Evolutionary conservation across 1,140 invertebrate species (phyloP).

Genomic region (Portunus trituberculatus): DNA sequence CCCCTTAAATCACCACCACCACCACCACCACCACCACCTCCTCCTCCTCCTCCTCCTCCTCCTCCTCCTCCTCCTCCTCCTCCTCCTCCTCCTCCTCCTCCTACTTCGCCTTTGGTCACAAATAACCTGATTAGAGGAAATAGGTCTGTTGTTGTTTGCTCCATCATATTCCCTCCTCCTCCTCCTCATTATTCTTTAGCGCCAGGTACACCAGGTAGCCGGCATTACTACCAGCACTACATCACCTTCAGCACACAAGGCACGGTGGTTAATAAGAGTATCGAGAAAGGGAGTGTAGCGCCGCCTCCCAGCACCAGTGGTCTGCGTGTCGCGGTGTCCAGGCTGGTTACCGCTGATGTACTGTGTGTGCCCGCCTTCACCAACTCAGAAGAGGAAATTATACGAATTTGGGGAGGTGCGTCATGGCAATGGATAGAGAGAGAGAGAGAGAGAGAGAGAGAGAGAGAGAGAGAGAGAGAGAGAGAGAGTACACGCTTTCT

Average conservation of each 20-base stretch:
- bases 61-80: no score
- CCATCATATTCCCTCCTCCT: background rate
- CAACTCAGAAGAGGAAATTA: background rate
- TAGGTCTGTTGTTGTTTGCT: background rate
- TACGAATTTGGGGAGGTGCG: background rate
- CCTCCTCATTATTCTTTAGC: background rate
- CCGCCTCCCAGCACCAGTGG: background rate
- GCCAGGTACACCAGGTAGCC: background rate
- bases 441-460: conserved; percentile 30
- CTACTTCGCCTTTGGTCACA: no score
- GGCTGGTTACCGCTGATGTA: background rate
- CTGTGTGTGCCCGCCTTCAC: no score
- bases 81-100: no score
- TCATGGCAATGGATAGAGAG: background rate
- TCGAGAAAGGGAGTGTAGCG: background rate
- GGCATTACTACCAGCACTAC: background rate
- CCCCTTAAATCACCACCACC: background rate
- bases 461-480: conserved; percentile 41
- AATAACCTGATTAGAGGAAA: no score
- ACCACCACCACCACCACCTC: no score
- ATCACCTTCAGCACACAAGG: background rate
- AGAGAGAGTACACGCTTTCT: conserved; percentile 2
- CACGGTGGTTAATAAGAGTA: background rate
- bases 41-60: no score
- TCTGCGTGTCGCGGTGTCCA: no score